phyloP scores from a whole-genome alignment of 37 sponge, comb jelly and placozoan species.

The Beroe forskalii region DNA sequence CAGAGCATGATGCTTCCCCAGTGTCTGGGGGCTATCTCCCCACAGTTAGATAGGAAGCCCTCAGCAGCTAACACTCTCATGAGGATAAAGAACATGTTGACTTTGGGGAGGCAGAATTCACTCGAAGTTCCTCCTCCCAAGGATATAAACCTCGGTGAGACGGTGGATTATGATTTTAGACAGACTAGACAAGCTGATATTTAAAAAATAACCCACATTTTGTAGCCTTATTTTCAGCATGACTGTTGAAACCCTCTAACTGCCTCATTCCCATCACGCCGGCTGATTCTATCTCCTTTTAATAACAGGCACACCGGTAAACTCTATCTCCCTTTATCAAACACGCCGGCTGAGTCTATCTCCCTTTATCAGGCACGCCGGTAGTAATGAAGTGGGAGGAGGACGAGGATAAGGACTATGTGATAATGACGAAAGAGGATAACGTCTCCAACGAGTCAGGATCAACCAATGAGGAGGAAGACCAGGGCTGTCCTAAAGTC shows the following conservation, averaged over 20 bases:
- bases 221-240: no score
- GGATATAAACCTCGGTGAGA: background rate
- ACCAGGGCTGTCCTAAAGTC: background rate
- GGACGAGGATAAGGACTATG: constrained; percentile 35
- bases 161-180: background rate
- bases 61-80: background rate
- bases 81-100: background rate
- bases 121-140: background rate
- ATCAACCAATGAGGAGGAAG: background rate
- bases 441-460: background rate
- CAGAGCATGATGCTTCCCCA: constrained; percentile 37
- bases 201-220: no score
- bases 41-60: background rate
- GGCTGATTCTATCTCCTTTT: no score
- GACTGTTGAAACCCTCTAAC: background rate
- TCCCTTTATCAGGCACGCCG: constrained; percentile 20
- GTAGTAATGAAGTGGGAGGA: constrained; percentile 49
- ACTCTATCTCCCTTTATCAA: no score
- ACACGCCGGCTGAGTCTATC: no score
- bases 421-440: constrained; percentile 33
- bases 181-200: no score
- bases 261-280: no score
- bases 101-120: background rate
- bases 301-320: no score
- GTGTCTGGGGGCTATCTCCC: constrained; percentile 25